Conservation (phyloP, 2,797 vertebrate species). For the Chaetodon trifasciatus region DNA sequence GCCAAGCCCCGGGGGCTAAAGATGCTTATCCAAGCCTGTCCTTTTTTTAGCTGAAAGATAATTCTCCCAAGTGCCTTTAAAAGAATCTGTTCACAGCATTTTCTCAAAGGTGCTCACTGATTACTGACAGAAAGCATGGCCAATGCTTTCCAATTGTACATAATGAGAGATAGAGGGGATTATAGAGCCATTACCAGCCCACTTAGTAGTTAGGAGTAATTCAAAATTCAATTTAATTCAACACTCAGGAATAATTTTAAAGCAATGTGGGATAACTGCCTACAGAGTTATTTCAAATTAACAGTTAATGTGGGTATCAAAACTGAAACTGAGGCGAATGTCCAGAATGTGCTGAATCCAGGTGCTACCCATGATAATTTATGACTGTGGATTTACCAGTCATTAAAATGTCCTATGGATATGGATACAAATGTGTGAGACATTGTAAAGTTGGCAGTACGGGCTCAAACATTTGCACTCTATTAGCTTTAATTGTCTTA, state of each 20-base stretch:
- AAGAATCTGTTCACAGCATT: slow-evolving; percentile 75
- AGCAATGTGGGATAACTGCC: slow-evolving; percentile 57
- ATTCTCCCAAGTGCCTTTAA: slow-evolving; percentile 76
- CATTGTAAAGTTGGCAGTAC: slow-evolving; percentile 72
- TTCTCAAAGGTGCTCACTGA: slow-evolving; percentile 74
- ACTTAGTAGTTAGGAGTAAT: slow-evolving; percentile 67
- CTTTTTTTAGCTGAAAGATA: slow-evolving; percentile 85
- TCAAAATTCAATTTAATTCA: slow-evolving; percentile 72
- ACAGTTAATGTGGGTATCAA: slow-evolving; percentile 63
- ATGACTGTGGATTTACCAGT: slow-evolving; percentile 54
- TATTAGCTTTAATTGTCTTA: slow-evolving; percentile 83
- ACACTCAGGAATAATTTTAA: slow-evolving; percentile 67
- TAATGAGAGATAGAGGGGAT: slow-evolving; percentile 64
- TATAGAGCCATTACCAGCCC: slow-evolving; percentile 70
- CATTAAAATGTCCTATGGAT: slow-evolving; percentile 71
- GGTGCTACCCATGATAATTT: slow-evolving; percentile 67
- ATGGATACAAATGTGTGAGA: slow-evolving; percentile 64
- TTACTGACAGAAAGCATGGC: slow-evolving; percentile 70
- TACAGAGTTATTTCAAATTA: slow-evolving; percentile 68
- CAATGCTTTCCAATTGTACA: slow-evolving; percentile 63
- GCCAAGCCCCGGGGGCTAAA: slow-evolving; percentile 75
- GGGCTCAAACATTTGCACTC: slow-evolving; percentile 80
- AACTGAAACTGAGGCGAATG: slow-evolving; percentile 31
- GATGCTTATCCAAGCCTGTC: slow-evolving; percentile 83
- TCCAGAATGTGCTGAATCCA: slow-evolving; percentile 56